Conservation (phyloP, 1,140 invertebrate species). For the Dolichoris vasculosae region DNA sequence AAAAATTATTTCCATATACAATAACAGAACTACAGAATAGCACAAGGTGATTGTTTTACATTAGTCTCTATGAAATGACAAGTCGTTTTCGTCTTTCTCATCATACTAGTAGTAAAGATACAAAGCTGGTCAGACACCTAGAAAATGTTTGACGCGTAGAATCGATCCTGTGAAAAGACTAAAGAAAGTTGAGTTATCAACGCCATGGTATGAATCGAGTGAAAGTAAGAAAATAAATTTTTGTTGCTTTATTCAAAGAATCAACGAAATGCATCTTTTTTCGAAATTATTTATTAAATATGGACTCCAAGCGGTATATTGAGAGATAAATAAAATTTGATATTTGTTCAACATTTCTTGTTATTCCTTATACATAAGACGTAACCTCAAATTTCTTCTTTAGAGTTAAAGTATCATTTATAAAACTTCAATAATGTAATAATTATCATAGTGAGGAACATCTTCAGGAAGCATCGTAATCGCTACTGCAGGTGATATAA, state of each 20-base stretch:
- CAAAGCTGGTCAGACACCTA: constrained; percentile 54
- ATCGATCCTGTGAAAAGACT: background rate
- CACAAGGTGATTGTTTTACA: background rate
- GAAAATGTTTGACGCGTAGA: constrained; percentile 33
- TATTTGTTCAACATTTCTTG: background rate
- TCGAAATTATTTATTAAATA: background rate
- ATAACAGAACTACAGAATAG: background rate
- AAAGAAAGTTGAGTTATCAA: too few relatives aligned
- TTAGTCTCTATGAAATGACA: background rate
- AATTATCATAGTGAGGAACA: background rate
- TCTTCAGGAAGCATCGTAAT: background rate
- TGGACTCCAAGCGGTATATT: background rate
- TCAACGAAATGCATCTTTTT: background rate
- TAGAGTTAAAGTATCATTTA: background rate
- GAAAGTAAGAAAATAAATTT: background rate
- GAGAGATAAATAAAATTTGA: background rate
- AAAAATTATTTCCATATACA: background rate
- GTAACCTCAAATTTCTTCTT: background rate
- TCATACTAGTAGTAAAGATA: constrained; percentile 54
- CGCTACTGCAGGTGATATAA: background rate
- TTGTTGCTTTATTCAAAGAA: background rate
- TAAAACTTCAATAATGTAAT: background rate
- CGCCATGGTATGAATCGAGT: background rate
- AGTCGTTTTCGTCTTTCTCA: background rate
- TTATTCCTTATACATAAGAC: background rate